Conservation (phyloP, 2,113 vertebrate genomes). For the Coturnix japonica region DNA sequence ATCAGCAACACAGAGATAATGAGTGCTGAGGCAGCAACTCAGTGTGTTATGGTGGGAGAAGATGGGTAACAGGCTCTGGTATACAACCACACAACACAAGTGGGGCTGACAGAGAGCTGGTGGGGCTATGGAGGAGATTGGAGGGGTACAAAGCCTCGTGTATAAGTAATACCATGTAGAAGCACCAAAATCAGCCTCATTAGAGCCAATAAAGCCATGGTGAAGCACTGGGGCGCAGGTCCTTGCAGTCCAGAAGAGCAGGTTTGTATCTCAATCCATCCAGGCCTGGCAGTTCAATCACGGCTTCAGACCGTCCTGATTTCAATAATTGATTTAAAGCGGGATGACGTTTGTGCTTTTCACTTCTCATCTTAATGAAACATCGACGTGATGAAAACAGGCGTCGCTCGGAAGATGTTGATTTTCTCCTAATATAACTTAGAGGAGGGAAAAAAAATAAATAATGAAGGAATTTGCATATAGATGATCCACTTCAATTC, state of each 20-base stretch:
- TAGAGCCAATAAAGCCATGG: neutral
- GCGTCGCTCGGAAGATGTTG: neutral
- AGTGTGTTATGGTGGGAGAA: rapidly evolving
- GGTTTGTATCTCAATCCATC: rapidly evolving
- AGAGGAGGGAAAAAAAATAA: neutral
- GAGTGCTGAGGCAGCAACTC: neutral
- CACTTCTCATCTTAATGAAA: neutral
- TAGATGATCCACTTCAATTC: neutral
- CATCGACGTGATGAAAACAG: neutral
- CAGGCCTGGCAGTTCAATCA: neutral
- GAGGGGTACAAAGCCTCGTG: neutral
- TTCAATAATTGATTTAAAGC: conserved; percentile 28
- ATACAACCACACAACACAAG: rapidly evolving
- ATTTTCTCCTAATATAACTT: neutral
- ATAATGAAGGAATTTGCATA: conserved; percentile 11
- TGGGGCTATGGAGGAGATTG: rapidly evolving
- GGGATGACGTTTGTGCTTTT: neutral
- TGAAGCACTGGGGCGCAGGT: neutral
- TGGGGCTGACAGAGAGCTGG: rapidly evolving
- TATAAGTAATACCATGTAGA: neutral
- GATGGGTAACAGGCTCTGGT: neutral
- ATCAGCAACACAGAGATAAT: rapidly evolving
- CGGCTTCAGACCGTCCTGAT: neutral
- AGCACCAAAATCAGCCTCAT: neutral
- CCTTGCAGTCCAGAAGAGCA: neutral